These are phyloP conservation scores for Trematocara marginatum DNA, from an alignment of 2,113 vertebrate genomes.

Conservation along the genomic window DNA sequence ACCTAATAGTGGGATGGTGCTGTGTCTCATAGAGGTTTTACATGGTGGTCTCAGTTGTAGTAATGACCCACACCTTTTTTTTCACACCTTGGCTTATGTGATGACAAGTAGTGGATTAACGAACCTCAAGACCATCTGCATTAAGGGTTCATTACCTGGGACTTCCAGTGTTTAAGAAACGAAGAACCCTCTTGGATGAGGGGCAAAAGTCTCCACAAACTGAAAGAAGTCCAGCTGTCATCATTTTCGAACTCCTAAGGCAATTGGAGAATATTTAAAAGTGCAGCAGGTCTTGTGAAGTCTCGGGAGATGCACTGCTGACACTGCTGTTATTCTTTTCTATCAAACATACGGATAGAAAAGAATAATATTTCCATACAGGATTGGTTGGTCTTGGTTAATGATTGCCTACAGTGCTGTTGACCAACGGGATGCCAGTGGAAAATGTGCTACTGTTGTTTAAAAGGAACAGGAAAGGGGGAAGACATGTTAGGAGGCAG, in stretches of 20 bases:
- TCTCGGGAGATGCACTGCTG: not conserved
- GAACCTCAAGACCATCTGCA: not conserved
- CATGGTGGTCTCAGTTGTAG: not conserved
- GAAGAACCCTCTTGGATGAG: not conserved
- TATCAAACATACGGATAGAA: not conserved
- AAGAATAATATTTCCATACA: not conserved
- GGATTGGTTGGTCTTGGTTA: not conserved
- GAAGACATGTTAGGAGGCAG: not conserved
- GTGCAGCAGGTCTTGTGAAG: not conserved
- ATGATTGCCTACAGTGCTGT: not conserved
- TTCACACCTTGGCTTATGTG: not conserved
- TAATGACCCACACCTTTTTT: not conserved
- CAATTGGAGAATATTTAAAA: not conserved
- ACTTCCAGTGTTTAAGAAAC: not conserved
- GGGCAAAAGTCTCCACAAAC: not conserved
- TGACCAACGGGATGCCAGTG: not conserved
- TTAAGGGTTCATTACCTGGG: not conserved
- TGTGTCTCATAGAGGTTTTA: not conserved
- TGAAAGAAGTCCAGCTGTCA: not conserved
- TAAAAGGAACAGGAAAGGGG: not conserved
- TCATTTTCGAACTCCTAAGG: not conserved
- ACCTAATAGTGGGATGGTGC: not conserved
- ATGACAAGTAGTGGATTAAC: not conserved
- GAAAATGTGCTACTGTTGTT: not conserved
- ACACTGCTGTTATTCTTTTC: not conserved